Evolutionary conservation across 1,140 invertebrate species (phyloP).

Genomic region (Magallana angulata): DNA sequence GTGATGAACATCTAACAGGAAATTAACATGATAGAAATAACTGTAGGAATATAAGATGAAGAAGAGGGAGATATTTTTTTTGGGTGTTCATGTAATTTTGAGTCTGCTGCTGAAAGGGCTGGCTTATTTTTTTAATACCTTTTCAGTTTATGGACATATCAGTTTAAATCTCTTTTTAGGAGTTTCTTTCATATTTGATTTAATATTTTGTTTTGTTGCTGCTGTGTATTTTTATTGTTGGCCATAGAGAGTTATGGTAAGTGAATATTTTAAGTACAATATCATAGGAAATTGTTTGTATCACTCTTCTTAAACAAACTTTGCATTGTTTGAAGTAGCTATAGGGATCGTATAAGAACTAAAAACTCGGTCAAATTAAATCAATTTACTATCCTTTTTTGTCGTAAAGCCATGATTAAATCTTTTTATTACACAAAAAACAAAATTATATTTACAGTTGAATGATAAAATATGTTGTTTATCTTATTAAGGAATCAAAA

Average conservation of each 20-base stretch:
- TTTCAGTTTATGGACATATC: neutral
- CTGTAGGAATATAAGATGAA: neutral
- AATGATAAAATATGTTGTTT: too few relatives aligned
- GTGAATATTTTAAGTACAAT: neutral
- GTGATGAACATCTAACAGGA: neutral
- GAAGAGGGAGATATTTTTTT: neutral
- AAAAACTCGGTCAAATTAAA: too few relatives aligned
- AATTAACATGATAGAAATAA: neutral
- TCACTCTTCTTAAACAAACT: too few relatives aligned
- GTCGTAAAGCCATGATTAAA: too few relatives aligned
- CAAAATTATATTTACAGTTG: too few relatives aligned
- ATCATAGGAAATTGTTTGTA: too few relatives aligned
- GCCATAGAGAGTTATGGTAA: neutral
- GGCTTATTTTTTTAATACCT: neutral
- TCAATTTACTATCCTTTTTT: too few relatives aligned
- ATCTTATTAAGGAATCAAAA: too few relatives aligned
- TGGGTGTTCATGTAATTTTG: neutral
- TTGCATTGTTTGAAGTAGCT: too few relatives aligned
- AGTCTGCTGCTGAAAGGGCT: neutral
- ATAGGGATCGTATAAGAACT: too few relatives aligned
- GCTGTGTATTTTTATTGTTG: neutral
- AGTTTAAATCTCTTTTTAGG: neutral
- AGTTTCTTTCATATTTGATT: neutral
- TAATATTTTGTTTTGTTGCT: constrained; percentile 12
- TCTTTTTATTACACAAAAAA: too few relatives aligned